Conservation (phyloP, 2,113 vertebrate species). For the Calidris pygmaea region DNA sequence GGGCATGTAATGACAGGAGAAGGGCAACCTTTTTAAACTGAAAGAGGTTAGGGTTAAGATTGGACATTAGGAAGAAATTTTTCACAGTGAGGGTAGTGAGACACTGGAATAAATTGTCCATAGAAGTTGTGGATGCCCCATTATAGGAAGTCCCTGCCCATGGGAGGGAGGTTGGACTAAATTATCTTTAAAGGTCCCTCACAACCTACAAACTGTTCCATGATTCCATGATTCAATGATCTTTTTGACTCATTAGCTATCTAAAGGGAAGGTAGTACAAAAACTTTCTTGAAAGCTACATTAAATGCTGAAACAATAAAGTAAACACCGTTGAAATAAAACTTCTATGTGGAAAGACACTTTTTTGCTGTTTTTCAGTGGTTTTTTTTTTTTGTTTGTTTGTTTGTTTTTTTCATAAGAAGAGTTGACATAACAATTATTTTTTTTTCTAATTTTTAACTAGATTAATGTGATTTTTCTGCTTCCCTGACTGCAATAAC, state of each 20-base stretch:
- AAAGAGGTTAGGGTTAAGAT: no score
- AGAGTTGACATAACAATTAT: background rate
- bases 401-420: background rate
- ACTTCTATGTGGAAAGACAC: background rate
- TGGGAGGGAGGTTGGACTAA: background rate
- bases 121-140: no score
- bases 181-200: background rate
- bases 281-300: background rate
- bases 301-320: background rate
- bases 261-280: background rate
- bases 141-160: background rate
- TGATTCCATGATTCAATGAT: background rate
- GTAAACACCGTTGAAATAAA: background rate
- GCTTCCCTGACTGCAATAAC: background rate
- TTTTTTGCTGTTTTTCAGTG: background rate
- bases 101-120: no score
- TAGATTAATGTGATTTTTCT: background rate
- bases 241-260: background rate
- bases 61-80: no score
- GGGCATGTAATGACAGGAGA: no score
- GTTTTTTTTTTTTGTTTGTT: no score
- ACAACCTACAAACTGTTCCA: background rate
- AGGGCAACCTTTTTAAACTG: no score
- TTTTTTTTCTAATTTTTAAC: background rate
- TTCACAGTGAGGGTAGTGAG: no score